Percentiles rank a stretch among this genome's conserved stretches.
Evolutionary conservation across 2,113 vertebrate species (phyloP).

Genomic region (Strigops habroptila): DNA sequence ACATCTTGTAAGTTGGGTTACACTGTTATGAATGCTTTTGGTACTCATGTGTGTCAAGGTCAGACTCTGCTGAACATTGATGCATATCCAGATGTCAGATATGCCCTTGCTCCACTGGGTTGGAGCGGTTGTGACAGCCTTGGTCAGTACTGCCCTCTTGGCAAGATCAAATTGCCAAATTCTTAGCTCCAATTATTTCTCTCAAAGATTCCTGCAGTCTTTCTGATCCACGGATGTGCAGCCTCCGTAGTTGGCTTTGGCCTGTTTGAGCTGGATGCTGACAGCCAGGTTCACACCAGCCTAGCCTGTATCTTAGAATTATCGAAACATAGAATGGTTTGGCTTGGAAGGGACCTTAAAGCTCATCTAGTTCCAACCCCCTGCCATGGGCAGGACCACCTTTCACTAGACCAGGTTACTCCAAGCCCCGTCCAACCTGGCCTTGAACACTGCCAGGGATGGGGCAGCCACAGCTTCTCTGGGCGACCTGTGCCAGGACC

Average conservation of each 20-base stretch:
- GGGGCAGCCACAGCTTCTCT: background rate
- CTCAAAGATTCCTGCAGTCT: background rate
- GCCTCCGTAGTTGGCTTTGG: background rate
- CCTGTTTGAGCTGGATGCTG: background rate
- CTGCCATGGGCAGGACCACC: background rate
- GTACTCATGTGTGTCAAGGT: fast-evolving
- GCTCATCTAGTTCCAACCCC: background rate
- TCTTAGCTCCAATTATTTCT: background rate
- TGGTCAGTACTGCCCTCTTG: background rate
- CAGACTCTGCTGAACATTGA: fast-evolving
- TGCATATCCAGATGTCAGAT: too few species aligned
- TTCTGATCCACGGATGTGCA: background rate
- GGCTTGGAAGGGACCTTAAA: background rate
- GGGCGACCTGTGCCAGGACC: background rate
- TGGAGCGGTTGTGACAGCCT: fast-evolving
- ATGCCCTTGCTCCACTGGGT: fast-evolving
- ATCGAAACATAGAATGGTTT: background rate
- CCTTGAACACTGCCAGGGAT: background rate
- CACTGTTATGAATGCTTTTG: fast-evolving
- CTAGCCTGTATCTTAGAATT: background rate
- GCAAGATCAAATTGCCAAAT: fast-evolving
- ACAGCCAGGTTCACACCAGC: background rate
- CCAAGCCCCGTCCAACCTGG: background rate
- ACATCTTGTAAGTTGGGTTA: background rate
- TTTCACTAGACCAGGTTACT: background rate